Base-by-base conservation (phyloP, 2,113 vertebrate genomes). In the Gracilinanus agilis region DNA sequence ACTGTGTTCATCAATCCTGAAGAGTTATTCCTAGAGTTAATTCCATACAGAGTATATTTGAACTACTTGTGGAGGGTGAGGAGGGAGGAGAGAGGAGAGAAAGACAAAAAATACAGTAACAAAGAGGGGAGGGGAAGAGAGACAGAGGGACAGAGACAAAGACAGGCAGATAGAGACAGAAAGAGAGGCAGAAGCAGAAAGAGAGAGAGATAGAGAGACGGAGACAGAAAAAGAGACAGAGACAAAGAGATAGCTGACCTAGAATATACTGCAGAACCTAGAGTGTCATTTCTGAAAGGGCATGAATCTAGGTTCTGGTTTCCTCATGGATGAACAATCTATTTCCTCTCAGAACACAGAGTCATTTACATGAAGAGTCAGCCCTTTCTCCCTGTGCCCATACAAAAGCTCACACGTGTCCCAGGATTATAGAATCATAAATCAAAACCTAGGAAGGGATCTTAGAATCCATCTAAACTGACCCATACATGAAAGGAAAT, bases 1-100 rank as follows among this genome's bases (percentile, higher is more conserved):
- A 54, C 90, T 90, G 91, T 49, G 92, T 93, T 89, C 93, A 89
- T 53, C 89, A 94, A 94, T 97, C 94, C 55, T 95, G 90, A 92
- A 96, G 95, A 97, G 89, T n/a, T 93, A 27, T 94, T 40, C 55
- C 55, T 55, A 88, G 54, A 96, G 53, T 83, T 96, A 54, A 90
- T 94, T 92, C 56, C 89, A 94, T 96, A 89, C 67, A 83, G 34
- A 75, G 19, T n/a, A 83, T 40, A 40, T 83, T 83, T 89, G 44
- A 55, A 49, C 34, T 58, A 29, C 34, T 58, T 34, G 49, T 67
- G 24, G 44, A 3, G 49, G 49, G 49, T 49, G 49, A 49, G 40
- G 67, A 61, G 27, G 11, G 6, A 19, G 19, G 19, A 96, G 93
- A 61, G n/a, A 90, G 21, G 89, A 55, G 95, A 91, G 29, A 44